Conservation (phyloP, 1,140 invertebrate species). For the Neodiprion fabricii region DNA sequence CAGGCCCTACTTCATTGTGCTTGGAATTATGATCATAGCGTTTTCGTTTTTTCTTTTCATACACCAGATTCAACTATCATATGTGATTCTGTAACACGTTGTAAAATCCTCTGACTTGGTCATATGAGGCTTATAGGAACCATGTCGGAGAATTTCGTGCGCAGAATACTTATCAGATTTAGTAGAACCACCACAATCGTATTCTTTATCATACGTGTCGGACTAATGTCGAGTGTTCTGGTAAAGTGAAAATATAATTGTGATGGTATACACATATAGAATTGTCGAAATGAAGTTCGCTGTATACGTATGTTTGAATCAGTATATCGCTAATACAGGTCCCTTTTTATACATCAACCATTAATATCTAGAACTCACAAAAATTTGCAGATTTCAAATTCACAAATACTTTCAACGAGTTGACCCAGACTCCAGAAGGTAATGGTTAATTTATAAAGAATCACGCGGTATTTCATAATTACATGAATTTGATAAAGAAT, state of each 20-base stretch:
- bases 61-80: conserved; percentile 28
- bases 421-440: background rate
- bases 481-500: no score
- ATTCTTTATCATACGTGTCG: conserved; percentile 16
- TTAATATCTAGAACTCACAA: background rate
- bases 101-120: conserved; percentile 33
- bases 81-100: conserved; percentile 33
- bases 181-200: conserved; percentile 16
- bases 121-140: background rate
- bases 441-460: conserved; percentile 1
- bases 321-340: background rate
- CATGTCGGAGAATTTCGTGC: conserved; percentile 5
- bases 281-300: background rate
- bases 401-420: background rate
- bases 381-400: no score
- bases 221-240: background rate
- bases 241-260: background rate
- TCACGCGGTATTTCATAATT: background rate
- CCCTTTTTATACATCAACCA: background rate
- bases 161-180: conserved; percentile 16
- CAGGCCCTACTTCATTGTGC: conserved; percentile 63
- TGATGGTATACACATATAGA: background rate
- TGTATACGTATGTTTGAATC: background rate
- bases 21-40: conserved; percentile 59
- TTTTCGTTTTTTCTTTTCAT: conserved; percentile 37